Percentiles rank a stretch among this genome's conserved stretches.
These are phyloP conservation scores for Silurus asotus DNA, from an alignment of 2,113 vertebrate genomes.

Conservation along the genomic window DNA sequence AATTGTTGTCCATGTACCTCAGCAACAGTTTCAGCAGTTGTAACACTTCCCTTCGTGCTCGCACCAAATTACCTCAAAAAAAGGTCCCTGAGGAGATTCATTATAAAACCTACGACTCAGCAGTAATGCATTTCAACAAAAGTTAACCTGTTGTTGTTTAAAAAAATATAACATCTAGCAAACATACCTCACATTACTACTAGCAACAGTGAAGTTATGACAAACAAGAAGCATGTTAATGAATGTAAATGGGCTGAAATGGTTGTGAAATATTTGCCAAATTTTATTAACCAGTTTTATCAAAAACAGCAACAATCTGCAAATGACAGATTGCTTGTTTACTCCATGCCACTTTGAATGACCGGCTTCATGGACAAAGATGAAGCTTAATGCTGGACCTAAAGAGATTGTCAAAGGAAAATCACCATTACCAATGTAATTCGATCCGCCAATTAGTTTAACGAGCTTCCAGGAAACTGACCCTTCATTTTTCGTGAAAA, in stretches of 20 bases:
- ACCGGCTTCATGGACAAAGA: background rate
- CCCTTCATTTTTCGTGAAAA: conserved; percentile 13
- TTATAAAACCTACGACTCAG: conserved; percentile 18
- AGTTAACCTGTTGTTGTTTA: background rate
- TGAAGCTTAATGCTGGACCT: conserved; percentile 24
- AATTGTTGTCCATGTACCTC: background rate
- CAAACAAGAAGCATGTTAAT: background rate
- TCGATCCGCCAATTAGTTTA: conserved; percentile 33
- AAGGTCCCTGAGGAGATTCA: background rate
- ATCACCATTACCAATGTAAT: conserved; percentile 39
- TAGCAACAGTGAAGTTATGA: background rate
- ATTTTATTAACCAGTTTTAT: background rate
- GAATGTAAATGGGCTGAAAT: background rate
- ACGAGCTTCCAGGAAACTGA: conserved; percentile 39
- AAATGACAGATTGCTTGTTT: conserved; percentile 31
- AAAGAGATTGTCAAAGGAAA: conserved; percentile 43
- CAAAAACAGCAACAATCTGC: background rate
- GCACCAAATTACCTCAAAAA: conserved; percentile 15
- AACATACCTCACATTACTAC: background rate
- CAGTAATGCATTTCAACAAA: background rate
- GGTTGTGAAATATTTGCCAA: background rate
- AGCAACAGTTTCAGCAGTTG: conserved; percentile 2
- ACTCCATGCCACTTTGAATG: background rate
- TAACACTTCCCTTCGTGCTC: background rate
- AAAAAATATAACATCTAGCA: background rate